A percentile compares a stretch with the other conserved stretches of the same genome.
These are phyloP conservation scores for Gallirallus australis DNA, from an alignment of 2,797 vertebrate species.

Conservation along the genomic window DNA sequence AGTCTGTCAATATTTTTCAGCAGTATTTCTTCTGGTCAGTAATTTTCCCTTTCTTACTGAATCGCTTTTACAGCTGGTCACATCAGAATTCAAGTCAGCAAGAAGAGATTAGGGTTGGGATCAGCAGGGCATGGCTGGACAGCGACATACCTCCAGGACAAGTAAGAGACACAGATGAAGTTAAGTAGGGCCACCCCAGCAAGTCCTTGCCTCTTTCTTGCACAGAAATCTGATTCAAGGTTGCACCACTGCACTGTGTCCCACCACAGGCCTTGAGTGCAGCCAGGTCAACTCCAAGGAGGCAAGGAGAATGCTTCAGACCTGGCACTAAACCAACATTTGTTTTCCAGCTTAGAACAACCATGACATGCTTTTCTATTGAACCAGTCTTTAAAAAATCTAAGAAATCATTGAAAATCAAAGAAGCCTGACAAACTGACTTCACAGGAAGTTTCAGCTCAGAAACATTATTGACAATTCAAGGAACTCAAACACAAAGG, in stretches of 20 bases:
- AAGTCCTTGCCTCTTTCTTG: not conserved
- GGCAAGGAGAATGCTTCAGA: accelerated
- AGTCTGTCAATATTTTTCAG: not conserved
- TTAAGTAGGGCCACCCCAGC: accelerated
- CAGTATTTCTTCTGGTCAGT: not conserved
- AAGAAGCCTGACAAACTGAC: not conserved
- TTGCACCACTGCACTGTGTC: not conserved
- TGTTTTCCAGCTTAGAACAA: not conserved
- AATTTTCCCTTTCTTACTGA: not conserved
- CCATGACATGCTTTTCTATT: not conserved
- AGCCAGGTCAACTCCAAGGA: not conserved
- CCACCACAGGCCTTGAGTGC: not conserved
- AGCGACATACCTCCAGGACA: not conserved
- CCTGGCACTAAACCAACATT: not conserved
- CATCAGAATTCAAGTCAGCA: not conserved
- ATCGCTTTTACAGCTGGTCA: accelerated
- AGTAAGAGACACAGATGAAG: not conserved
- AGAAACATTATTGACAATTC: not conserved
- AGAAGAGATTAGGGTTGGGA: not conserved
- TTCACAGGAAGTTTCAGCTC: not conserved
- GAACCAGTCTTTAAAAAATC: not conserved
- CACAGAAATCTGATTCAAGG: not conserved
- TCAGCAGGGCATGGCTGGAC: not conserved
- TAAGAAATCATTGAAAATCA: not conserved
- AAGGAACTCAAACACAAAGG: not conserved